These are phyloP conservation scores for Epiperipatus broadwayi DNA, from an alignment of 2,888 invertebrate genomes.

Conservation along the genomic window DNA sequence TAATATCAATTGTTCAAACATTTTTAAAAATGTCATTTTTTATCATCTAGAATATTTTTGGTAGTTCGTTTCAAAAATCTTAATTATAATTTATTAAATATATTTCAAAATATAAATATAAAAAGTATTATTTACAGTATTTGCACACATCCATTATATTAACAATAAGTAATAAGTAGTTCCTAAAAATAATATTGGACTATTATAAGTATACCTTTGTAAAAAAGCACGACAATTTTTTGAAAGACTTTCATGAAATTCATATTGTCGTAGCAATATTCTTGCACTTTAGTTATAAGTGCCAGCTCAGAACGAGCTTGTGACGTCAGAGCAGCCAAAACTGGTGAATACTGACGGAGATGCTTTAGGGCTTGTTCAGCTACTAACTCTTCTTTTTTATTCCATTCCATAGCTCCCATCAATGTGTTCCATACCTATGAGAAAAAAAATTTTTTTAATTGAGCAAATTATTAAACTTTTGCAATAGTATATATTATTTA, in stretches of 20 bases:
- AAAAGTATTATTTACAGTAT: too few species aligned
- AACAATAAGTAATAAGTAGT: not conserved
- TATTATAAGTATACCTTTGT: slow-evolving; percentile 54
- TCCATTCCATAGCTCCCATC: slow-evolving; percentile 92
- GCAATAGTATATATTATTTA: too few species aligned
- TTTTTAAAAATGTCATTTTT: too few species aligned
- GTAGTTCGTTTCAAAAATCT: too few species aligned
- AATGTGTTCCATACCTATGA: slow-evolving; percentile 72
- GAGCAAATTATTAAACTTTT: not conserved
- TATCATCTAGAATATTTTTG: too few species aligned
- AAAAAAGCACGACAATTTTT: slow-evolving; percentile 85
- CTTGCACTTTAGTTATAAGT: slow-evolving; percentile 76
- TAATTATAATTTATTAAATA: too few species aligned
- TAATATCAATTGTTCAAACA: too few species aligned
- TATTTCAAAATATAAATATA: too few species aligned
- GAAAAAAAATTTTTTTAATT: too few species aligned
- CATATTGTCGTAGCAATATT: slow-evolving; percentile 97
- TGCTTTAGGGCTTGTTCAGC: slow-evolving; percentile 71
- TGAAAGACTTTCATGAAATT: slow-evolving; percentile 96
- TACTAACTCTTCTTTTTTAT: slow-evolving; percentile 88
- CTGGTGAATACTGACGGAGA: slow-evolving; percentile 48
- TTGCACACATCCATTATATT: too few species aligned
- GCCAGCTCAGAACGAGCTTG: slow-evolving; percentile 68
- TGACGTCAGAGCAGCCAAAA: slow-evolving; percentile 69
- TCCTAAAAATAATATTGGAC: not conserved